These are phyloP conservation scores for Tethea ocularis DNA, from an alignment of 2,888 invertebrate species.

Conservation along the genomic window DNA sequence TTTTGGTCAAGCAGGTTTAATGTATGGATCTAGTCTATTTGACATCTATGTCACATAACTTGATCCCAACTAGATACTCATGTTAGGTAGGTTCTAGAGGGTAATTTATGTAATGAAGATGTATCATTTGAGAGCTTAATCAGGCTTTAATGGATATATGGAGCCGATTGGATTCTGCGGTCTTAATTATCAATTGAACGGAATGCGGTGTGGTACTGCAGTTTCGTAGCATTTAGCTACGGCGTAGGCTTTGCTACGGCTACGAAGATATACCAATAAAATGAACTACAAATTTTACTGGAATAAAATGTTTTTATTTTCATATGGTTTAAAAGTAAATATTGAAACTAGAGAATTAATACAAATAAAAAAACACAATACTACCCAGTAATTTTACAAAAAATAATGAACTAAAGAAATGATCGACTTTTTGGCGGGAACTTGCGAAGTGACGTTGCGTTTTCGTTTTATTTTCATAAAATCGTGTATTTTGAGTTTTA, in stretches of 20 bases:
- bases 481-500: no score
- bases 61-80: not conserved
- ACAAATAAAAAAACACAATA: no score
- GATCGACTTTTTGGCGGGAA: no score
- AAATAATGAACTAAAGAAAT: no score
- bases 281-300: no score
- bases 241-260: not conserved
- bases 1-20: not conserved
- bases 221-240: constrained; percentile 1
- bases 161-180: not conserved
- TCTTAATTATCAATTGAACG: constrained; percentile 3
- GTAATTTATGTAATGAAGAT: constrained; percentile 4
- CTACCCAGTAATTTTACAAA: no score
- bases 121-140: constrained; percentile 2
- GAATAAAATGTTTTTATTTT: no score
- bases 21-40: not conserved
- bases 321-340: no score
- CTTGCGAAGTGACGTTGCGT: no score
- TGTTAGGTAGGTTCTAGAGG: not conserved
- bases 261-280: not conserved
- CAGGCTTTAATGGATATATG: constrained; percentile 3
- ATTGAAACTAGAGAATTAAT: no score
- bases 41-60: not conserved
- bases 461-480: no score
- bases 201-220: not conserved